These are phyloP conservation scores for Busseola fusca DNA, from an alignment of 2,888 invertebrate genomes.

Conservation along the genomic window DNA sequence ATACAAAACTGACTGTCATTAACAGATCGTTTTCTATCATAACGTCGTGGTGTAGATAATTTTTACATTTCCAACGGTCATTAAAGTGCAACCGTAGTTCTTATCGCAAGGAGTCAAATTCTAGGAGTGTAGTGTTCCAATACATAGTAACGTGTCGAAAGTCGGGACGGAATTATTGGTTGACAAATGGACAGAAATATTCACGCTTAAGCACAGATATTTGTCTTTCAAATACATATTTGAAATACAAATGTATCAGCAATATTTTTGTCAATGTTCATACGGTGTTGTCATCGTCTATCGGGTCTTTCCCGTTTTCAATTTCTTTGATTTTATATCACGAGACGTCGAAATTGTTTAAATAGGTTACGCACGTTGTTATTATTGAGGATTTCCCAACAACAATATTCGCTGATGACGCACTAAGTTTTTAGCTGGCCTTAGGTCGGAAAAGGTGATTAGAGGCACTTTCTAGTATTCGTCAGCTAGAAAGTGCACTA, in stretches of 20 bases:
- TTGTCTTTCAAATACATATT: neutral
- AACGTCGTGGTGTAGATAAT: constrained; percentile 34
- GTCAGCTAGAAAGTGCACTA: neutral
- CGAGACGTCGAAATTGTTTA: neutral
- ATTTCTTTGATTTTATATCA: neutral
- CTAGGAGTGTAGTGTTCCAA: constrained; percentile 48
- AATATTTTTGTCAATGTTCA: neutral
- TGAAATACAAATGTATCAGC: too few relatives aligned
- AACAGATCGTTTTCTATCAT: neutral
- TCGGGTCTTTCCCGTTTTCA: neutral
- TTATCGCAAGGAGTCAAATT: constrained; percentile 49
- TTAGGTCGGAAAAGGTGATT: neutral
- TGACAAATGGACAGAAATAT: too few relatives aligned
- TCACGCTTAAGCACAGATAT: too few relatives aligned
- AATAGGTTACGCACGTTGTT: neutral
- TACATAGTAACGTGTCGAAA: constrained; percentile 27
- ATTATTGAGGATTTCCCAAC: neutral
- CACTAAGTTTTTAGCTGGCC: neutral
- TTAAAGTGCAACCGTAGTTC: constrained; percentile 16
- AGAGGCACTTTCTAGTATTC: too few relatives aligned
- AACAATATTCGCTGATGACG: neutral
- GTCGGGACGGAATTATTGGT: constrained; percentile 32
- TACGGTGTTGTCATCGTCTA: neutral
- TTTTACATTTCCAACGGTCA: constrained; percentile 39
- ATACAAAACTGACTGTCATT: neutral